Conservation (phyloP, 2,797 vertebrate species). For the Phylloscopus collybita region DNA sequence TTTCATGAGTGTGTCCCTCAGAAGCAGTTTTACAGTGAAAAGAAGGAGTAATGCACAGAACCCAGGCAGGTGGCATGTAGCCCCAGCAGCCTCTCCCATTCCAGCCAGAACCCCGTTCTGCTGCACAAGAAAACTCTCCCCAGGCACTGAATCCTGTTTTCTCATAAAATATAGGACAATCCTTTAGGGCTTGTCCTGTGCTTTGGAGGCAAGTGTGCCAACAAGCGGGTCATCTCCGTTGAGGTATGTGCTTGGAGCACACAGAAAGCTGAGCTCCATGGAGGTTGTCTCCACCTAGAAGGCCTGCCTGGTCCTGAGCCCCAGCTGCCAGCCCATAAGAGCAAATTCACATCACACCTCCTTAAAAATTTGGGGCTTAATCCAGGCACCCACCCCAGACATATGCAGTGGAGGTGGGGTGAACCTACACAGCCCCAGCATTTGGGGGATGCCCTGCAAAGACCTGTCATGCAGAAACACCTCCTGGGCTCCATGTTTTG, state of each 20-base stretch:
- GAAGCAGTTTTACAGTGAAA: background rate
- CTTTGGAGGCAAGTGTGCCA: background rate
- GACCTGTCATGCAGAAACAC: background rate
- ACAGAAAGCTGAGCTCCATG: fast-evolving
- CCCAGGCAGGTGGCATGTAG: fast-evolving
- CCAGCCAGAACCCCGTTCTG: fast-evolving
- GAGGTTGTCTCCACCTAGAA: background rate
- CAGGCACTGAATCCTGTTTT: background rate
- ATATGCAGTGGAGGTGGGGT: fast-evolving
- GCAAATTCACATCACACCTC: background rate
- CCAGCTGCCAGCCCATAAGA: background rate
- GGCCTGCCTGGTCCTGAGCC: background rate
- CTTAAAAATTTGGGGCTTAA: background rate
- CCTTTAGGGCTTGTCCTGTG: background rate
- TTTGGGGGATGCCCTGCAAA: fast-evolving
- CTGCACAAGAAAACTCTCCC: background rate
- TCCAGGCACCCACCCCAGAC: background rate
- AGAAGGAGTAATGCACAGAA: background rate
- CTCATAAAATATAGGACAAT: background rate
- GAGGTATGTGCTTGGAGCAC: background rate
- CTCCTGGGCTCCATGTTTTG: background rate
- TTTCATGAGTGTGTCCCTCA: slow-evolving; percentile 2
- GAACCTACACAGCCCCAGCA: background rate
- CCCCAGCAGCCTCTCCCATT: background rate
- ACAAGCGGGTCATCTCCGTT: background rate